A percentile compares a stretch with the other conserved stretches of the same genome.
Conservation (phyloP, 2,888 invertebrate genomes). For the Cheilosia pagana region DNA sequence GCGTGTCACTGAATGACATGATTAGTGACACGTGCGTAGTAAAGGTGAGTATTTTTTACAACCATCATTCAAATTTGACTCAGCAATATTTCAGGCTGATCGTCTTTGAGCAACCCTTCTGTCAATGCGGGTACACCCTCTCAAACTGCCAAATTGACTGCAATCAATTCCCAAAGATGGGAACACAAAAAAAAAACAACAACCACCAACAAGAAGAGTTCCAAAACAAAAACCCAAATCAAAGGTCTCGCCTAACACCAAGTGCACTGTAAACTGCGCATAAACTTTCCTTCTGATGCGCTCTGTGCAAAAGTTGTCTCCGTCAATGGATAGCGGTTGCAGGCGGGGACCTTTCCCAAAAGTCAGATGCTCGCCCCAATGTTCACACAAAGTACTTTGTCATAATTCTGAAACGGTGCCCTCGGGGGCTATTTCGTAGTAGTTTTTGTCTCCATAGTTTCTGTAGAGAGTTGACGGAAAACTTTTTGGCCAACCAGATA, state of each 20-base stretch:
- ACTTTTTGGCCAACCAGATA: constrained; percentile 59
- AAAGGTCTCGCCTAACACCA: constrained; percentile 55
- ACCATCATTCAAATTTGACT: too few species aligned
- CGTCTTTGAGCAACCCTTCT: too few species aligned
- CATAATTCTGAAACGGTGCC: constrained; percentile 66
- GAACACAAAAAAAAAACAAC: too few species aligned
- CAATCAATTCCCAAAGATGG: too few species aligned
- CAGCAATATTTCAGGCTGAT: too few species aligned
- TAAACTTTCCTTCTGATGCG: constrained; percentile 67
- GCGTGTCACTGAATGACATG: too few species aligned
- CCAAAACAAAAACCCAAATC: constrained; percentile 20
- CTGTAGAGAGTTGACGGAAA: constrained; percentile 40
- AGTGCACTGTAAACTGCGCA: constrained; percentile 66
- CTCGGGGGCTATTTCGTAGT: constrained; percentile 56
- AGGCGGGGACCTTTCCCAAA: constrained; percentile 5
- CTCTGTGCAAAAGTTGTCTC: constrained; percentile 54
- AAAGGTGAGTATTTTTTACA: too few species aligned
- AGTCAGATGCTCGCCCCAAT: constrained; percentile 28
- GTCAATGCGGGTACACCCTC: too few species aligned
- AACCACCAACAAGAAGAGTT: too few species aligned
- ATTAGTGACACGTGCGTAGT: too few species aligned
- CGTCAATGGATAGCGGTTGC: constrained; percentile 6
- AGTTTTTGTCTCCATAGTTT: constrained; percentile 48
- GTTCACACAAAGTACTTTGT: constrained; percentile 62
- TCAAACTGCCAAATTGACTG: too few species aligned